phyloP scores from a whole-genome alignment of 2,113 vertebrate species.

The Panurus biarmicus region DNA sequence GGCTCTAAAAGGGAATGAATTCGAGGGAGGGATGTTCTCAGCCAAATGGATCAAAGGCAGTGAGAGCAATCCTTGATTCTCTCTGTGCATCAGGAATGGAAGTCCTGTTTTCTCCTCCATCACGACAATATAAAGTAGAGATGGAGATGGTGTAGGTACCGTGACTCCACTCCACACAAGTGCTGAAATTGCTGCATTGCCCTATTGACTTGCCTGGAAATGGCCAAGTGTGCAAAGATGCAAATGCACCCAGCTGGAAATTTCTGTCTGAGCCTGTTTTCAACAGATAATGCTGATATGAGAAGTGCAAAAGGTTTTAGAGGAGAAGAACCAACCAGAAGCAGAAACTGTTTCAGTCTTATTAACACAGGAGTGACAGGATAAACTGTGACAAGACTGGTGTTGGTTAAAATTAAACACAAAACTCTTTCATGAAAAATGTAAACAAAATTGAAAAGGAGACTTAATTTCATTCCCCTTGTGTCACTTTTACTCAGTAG shows the following conservation, averaged over 20 bases:
- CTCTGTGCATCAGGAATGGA: neutral
- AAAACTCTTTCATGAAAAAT: neutral
- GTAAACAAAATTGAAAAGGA: neutral
- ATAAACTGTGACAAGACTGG: neutral
- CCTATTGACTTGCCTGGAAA: neutral
- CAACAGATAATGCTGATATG: neutral
- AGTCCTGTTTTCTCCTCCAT: neutral
- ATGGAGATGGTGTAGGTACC: fast-evolving
- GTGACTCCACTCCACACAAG: neutral
- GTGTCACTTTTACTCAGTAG: neutral
- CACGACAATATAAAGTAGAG: neutral
- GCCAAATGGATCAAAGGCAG: neutral
- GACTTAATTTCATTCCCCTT: neutral
- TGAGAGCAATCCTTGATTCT: neutral
- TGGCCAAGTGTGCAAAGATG: neutral
- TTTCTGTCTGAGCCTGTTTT: neutral
- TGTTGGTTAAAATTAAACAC: neutral
- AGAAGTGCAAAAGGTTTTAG: neutral
- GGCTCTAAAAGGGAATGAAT: neutral
- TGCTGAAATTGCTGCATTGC: neutral
- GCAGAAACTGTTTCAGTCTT: neutral
- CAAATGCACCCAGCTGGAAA: slow-evolving; percentile 10
- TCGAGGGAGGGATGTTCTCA: neutral
- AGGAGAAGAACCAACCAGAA: neutral
- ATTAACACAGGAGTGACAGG: neutral